Evolutionary conservation across 2,113 vertebrate genomes (phyloP).

Genomic region (Atherinomorus stipes): DNA sequence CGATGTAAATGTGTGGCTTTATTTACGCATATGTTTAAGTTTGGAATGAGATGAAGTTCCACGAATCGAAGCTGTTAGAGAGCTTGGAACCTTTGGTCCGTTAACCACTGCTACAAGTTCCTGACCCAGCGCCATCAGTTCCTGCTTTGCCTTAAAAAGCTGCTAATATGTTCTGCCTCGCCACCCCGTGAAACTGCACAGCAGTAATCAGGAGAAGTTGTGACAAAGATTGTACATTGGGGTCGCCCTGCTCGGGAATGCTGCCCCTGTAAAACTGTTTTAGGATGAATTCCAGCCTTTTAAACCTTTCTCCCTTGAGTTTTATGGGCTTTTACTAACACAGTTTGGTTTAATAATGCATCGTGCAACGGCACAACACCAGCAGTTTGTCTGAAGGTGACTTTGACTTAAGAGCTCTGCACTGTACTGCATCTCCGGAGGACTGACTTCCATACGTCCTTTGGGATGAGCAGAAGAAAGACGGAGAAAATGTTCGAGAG

Average conservation of each 20-base stretch:
- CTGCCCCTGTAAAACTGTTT: slow-evolving; percentile 48
- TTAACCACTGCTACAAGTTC: background rate
- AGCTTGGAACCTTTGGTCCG: background rate
- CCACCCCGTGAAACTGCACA: slow-evolving; percentile 19
- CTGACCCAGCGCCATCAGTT: background rate
- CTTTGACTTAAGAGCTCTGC: slow-evolving; percentile 64
- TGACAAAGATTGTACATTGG: slow-evolving; percentile 14
- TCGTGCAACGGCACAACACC: slow-evolving; percentile 17
- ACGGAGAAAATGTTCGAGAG: background rate
- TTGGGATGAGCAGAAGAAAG: slow-evolving; percentile 22
- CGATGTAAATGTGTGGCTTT: background rate
- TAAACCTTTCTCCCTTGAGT: slow-evolving; percentile 56
- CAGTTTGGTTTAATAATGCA: slow-evolving; percentile 60
- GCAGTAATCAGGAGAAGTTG: slow-evolving; percentile 13
- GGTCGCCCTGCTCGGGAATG: background rate
- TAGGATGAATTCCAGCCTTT: slow-evolving; percentile 53
- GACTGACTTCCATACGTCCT: slow-evolving; percentile 46
- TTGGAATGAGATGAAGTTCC: background rate
- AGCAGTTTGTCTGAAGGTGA: slow-evolving; percentile 66
- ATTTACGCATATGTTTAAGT: background rate
- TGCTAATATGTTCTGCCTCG: slow-evolving; percentile 12
- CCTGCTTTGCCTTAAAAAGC: background rate
- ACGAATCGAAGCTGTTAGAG: too few relatives aligned
- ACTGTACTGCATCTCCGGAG: slow-evolving; percentile 16
- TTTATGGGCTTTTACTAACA: slow-evolving; percentile 53